A percentile compares a stretch with the other conserved stretches of the same genome.
These are phyloP conservation scores for Muntiacus muntjak DNA, from an alignment of 2,113 vertebrate genomes.

Conservation along the genomic window DNA sequence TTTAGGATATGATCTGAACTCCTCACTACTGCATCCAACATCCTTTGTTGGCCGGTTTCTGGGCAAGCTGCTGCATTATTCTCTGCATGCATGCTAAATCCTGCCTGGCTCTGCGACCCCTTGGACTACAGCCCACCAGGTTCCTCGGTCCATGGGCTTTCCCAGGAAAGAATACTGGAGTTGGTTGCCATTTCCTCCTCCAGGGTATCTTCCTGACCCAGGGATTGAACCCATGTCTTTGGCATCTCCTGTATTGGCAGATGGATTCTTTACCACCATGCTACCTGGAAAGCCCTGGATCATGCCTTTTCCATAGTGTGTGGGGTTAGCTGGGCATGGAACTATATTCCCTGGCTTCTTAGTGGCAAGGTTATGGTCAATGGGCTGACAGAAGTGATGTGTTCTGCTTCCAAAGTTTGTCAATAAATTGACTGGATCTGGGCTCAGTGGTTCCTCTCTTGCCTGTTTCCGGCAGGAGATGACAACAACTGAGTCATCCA, in stretches of 20 bases:
- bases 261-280: not conserved
- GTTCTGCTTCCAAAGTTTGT: not conserved
- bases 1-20: not conserved
- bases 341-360: not conserved
- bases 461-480: not conserved
- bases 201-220: not conserved
- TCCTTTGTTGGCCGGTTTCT: not conserved
- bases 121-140: not conserved
- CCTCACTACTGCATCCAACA: not conserved
- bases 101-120: accelerated
- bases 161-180: not conserved
- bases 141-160: not conserved
- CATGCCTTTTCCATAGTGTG: not conserved
- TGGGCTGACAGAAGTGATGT: not conserved
- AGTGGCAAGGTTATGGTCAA: not conserved
- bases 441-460: not conserved
- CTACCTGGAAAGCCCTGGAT: not conserved
- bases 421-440: not conserved
- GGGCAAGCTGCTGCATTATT: not conserved
- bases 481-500: not conserved
- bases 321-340: accelerated
- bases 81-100: not conserved
- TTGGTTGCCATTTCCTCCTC: not conserved
- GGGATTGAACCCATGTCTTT: not conserved
- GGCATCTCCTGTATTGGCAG: not conserved